A percentile compares a stretch with the other conserved stretches of the same genome.
phyloP scores from a whole-genome alignment of 1,140 invertebrate genomes.

The Calephelis virginiensis region DNA sequence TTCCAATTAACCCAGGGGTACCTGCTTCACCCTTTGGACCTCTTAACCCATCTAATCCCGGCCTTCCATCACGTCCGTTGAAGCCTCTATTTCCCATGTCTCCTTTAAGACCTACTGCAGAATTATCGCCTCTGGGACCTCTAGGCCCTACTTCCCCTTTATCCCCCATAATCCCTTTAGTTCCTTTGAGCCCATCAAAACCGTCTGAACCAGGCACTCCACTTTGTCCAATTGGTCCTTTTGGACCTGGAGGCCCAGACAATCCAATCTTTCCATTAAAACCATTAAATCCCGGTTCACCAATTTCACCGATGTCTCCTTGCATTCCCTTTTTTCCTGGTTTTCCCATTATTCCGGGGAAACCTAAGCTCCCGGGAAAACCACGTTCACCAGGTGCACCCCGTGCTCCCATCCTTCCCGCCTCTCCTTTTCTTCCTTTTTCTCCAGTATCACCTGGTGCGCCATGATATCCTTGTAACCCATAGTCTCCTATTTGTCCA shows the following conservation, averaged over 20 bases:
- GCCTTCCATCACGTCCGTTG: conserved; percentile 46
- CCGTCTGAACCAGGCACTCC: conserved; percentile 44
- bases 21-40: conserved; percentile 66
- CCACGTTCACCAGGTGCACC: conserved; percentile 81
- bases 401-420: conserved; percentile 73
- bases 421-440: conserved; percentile 60
- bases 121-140: conserved; percentile 76
- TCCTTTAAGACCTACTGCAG: conserved; percentile 70
- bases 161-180: conserved; percentile 83
- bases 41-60: conserved; percentile 42
- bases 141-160: conserved; percentile 42
- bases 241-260: conserved; percentile 78
- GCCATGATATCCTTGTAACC: conserved; percentile 73
- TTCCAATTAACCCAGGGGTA: conserved; percentile 39
- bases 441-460: conserved; percentile 62
- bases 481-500: conserved; percentile 71
- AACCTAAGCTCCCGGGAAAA: conserved; percentile 75
- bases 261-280: conserved; percentile 77
- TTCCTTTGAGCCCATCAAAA: conserved; percentile 80
- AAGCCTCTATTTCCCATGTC: conserved; percentile 66
- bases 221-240: conserved; percentile 75
- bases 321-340: conserved; percentile 77
- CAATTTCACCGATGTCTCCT: conserved; percentile 76
- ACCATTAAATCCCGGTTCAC: conserved; percentile 70
- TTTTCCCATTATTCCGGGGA: conserved; percentile 77